Evolutionary conservation across 1,140 invertebrate species (phyloP).

Genomic region (Neuroterus valhalla): DNA sequence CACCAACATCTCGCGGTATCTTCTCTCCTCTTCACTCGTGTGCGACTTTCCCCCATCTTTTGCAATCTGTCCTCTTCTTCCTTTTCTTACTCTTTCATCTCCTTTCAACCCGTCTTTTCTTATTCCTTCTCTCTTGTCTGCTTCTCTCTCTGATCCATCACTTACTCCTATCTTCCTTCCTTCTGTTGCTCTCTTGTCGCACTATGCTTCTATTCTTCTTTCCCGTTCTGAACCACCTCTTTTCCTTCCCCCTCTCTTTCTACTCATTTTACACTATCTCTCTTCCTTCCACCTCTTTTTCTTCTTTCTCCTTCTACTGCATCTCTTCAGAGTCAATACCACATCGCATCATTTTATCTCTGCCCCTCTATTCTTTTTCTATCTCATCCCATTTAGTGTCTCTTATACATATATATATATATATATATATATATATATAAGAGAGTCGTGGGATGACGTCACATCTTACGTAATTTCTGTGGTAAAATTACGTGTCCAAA

Average conservation of each 20-base stretch:
- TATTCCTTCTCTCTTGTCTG: constrained; percentile 31
- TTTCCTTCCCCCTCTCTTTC: constrained; percentile 36
- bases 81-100: constrained; percentile 43
- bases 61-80: constrained; percentile 38
- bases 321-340: constrained; percentile 47
- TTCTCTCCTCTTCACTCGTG: constrained; percentile 33
- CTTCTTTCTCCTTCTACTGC: constrained; percentile 36
- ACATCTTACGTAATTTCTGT: no score
- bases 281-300: constrained; percentile 14
- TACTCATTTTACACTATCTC: constrained; percentile 18
- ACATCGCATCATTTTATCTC: constrained; percentile 49
- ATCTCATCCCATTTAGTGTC: background rate
- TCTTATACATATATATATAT: no score
- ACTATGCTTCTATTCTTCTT: constrained; percentile 36
- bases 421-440: no score
- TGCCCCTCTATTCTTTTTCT: constrained; percentile 32
- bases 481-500: no score
- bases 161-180: constrained; percentile 46
- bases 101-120: constrained; percentile 37
- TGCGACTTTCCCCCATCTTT: constrained; percentile 20
- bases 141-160: constrained; percentile 17
- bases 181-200: constrained; percentile 40
- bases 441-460: no score
- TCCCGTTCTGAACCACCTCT: constrained; percentile 32
- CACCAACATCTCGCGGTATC: constrained; percentile 40